These are phyloP conservation scores for Microtus montanus DNA, from an alignment of 2,113 vertebrate species.

Conservation along the genomic window DNA sequence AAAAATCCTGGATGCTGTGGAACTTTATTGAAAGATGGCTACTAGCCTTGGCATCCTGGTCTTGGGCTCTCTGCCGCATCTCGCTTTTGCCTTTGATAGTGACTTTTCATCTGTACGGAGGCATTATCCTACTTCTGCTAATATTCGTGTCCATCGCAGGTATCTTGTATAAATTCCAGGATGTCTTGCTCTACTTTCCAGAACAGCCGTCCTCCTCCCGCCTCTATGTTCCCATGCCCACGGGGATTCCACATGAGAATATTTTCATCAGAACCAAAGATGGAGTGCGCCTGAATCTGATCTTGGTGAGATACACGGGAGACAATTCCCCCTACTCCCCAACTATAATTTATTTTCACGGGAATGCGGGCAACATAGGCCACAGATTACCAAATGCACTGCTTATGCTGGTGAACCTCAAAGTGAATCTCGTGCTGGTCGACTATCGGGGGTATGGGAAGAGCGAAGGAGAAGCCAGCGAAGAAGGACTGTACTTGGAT, in stretches of 20 bases:
- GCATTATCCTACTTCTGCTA: slow-evolving; percentile 92
- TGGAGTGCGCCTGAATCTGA: slow-evolving; percentile 95
- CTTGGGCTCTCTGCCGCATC: slow-evolving; percentile 96
- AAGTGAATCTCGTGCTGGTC: slow-evolving; percentile 95
- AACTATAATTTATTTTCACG: slow-evolving; percentile 98
- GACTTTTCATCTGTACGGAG: slow-evolving; percentile 97
- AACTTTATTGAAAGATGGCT: slow-evolving; percentile 92
- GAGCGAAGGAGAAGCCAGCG: slow-evolving; percentile 96
- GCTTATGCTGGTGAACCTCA: slow-evolving; percentile 98
- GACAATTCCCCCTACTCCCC: slow-evolving; percentile 91
- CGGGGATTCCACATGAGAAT: slow-evolving; percentile 97
- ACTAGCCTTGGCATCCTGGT: slow-evolving; percentile 93
- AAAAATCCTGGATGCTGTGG: slow-evolving; percentile 98
- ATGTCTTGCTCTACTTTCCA: slow-evolving; percentile 98
- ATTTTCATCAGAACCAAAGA: slow-evolving; percentile 98
- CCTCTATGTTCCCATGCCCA: slow-evolving; percentile 97
- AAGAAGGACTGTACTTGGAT: slow-evolving; percentile 95
- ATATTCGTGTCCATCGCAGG: slow-evolving; percentile 95
- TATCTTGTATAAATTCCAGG: slow-evolving; percentile 98
- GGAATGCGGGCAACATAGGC: slow-evolving; percentile 98
- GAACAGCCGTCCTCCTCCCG: slow-evolving; percentile 98
- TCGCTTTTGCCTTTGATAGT: slow-evolving; percentile 97
- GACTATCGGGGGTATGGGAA: slow-evolving; percentile 99
- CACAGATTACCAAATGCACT: slow-evolving; percentile 97
- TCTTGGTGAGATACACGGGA: slow-evolving; percentile 95